Evolutionary conservation across 1,140 invertebrate genomes (phyloP).

Genomic region (Zaprionus lachaisei): DNA sequence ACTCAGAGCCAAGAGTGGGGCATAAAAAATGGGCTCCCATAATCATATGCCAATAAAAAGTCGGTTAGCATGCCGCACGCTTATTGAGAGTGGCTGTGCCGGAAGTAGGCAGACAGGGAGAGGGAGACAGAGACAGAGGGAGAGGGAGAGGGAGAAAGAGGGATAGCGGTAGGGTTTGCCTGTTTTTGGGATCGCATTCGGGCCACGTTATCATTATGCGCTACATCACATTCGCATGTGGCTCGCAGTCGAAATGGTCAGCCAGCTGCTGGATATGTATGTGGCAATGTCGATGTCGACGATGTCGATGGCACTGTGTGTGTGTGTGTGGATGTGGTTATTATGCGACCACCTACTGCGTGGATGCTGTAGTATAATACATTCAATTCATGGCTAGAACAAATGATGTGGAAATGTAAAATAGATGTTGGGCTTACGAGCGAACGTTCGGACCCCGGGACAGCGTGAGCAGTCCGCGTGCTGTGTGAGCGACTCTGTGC

Average conservation of each 20-base stretch:
- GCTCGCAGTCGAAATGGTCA: conserved; percentile 44
- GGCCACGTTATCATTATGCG: conserved; percentile 78
- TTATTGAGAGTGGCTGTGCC: conserved; percentile 28
- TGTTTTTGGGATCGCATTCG: conserved; percentile 39
- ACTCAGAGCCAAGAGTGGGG: conserved; percentile 43
- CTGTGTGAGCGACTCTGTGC: conserved; percentile 20
- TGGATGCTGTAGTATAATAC: conserved; percentile 73
- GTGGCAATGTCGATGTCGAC: conserved; percentile 1
- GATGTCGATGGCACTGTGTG: conserved; percentile 2
- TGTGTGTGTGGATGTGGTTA: conserved; percentile 20
- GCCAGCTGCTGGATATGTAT: conserved; percentile 32
- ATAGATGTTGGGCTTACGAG: conserved; percentile 73
- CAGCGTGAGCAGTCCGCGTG: conserved; percentile 19
- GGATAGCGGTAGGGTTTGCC: conserved; percentile 17
- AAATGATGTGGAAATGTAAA: conserved; percentile 84
- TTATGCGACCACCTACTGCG: conserved; percentile 46
- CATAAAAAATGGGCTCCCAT: conserved; percentile 77
- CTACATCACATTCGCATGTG: conserved; percentile 74
- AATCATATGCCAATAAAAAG: conserved; percentile 83
- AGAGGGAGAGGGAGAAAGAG: not conserved
- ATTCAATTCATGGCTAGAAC: conserved; percentile 82
- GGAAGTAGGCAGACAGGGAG: not conserved
- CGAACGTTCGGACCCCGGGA: conserved; percentile 25
- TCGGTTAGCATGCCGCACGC: conserved; percentile 67
- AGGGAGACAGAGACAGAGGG: too few relatives aligned